These are phyloP conservation scores for Chlorops oryzae DNA, from an alignment of 1,140 invertebrate genomes.

Conservation along the genomic window DNA sequence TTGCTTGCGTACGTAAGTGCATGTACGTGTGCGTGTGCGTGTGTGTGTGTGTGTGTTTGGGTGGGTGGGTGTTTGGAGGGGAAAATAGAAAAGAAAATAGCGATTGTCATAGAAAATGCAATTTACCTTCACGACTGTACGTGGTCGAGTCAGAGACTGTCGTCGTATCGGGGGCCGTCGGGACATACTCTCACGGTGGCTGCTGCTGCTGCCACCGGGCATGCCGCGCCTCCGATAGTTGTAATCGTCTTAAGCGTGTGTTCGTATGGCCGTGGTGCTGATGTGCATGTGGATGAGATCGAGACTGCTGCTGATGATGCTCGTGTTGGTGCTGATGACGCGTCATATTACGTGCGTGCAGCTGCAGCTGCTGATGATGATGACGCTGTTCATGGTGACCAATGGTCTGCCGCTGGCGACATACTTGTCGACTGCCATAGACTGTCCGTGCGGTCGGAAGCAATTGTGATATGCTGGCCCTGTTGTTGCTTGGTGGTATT, in stretches of 20 bases:
- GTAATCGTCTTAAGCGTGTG: constrained; percentile 20
- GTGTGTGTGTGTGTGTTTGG: no score
- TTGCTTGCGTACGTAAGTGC: no score
- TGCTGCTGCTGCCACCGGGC: constrained; percentile 35
- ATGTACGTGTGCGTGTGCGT: no score
- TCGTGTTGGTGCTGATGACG: constrained; percentile 18
- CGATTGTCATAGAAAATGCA: background rate
- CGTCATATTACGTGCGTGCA: constrained; percentile 16
- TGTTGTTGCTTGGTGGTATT: no score
- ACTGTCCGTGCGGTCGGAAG: constrained; percentile 38
- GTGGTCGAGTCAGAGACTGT: constrained; percentile 36
- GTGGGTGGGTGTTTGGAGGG: no score
- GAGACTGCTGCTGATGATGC: background rate
- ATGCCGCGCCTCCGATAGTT: no score
- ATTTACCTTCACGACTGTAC: constrained; percentile 38
- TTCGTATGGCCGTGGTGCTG: constrained; percentile 3
- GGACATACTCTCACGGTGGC: constrained; percentile 32
- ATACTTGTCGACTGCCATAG: constrained; percentile 37
- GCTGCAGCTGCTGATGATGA: constrained; percentile 11
- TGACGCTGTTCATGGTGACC: no score
- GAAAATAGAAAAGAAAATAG: no score
- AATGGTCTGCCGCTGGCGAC: no score
- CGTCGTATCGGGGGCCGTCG: constrained; percentile 31
- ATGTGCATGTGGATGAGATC: background rate
- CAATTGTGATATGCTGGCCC: no score